Conservation (phyloP, 1,140 invertebrate genomes). For the Eubasilissa regina region DNA sequence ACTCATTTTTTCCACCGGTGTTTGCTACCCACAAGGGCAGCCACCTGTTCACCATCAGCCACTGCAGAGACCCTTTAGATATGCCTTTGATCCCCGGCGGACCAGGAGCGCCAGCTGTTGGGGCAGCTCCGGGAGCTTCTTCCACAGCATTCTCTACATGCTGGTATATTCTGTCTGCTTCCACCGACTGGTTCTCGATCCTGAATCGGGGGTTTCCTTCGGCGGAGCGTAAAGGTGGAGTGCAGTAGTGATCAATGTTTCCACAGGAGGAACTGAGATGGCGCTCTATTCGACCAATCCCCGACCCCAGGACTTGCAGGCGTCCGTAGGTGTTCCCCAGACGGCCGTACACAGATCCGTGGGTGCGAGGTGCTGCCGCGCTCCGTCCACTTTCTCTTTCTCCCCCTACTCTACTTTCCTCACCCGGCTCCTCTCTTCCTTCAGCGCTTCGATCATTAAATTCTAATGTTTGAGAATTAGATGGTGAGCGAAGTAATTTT, state of each 20-base stretch:
- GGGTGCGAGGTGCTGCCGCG: conserved; percentile 48
- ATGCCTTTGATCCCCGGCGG: conserved; percentile 67
- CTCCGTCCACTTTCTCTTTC: conserved; percentile 24
- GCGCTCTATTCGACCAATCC: conserved; percentile 73
- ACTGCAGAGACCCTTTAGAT: conserved; percentile 74
- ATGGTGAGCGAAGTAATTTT: conserved; percentile 54
- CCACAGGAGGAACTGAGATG: conserved; percentile 74
- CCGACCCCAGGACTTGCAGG: conserved; percentile 72
- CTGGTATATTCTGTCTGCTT: conserved; percentile 58
- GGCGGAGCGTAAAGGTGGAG: conserved; percentile 5
- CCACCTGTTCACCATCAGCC: conserved; percentile 75
- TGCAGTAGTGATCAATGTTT: conserved; percentile 72
- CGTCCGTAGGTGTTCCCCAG: conserved; percentile 72
- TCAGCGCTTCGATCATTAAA: conserved; percentile 58
- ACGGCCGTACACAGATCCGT: conserved; percentile 61
- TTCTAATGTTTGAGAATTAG: conserved; percentile 59
- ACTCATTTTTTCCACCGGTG: conserved; percentile 68
- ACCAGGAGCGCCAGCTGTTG: conserved; percentile 47
- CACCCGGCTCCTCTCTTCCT: conserved; percentile 33
- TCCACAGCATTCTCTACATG: conserved; percentile 41
- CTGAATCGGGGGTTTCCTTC: conserved; percentile 55
- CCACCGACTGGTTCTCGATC: conserved; percentile 57
- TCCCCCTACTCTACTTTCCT: not conserved
- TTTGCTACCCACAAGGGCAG: conserved; percentile 74
- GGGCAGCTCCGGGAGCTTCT: conserved; percentile 33